Evolutionary conservation across 2,797 vertebrate genomes (phyloP).

Genomic region (Glossophaga mutica): DNA sequence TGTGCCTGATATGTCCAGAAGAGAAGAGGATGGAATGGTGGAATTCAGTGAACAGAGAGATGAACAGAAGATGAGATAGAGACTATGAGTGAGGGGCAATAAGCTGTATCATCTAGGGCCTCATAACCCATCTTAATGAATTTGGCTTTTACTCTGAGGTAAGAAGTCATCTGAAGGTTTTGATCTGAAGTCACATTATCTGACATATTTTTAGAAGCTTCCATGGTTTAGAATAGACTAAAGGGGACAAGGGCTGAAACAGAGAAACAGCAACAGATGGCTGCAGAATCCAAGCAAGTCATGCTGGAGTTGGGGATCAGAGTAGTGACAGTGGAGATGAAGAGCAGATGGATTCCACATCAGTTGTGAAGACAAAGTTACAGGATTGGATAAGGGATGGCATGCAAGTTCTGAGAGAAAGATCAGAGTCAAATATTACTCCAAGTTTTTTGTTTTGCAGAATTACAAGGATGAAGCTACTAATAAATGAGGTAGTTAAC

Average conservation of each 20-base stretch:
- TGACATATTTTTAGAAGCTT: neutral
- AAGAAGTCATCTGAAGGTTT: neutral
- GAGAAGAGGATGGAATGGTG: neutral
- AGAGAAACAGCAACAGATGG: neutral
- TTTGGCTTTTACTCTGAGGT: neutral
- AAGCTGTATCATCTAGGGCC: neutral
- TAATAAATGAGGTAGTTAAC: neutral
- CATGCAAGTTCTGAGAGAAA: neutral
- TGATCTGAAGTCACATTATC: neutral
- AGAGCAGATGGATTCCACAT: neutral
- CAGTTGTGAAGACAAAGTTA: neutral
- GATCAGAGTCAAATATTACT: neutral
- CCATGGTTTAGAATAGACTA: neutral
- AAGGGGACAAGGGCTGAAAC: neutral
- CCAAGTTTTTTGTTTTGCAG: neutral
- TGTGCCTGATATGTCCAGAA: neutral
- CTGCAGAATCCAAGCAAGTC: neutral
- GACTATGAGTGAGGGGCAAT: fast-evolving
- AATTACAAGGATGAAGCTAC: neutral
- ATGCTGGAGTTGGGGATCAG: fast-evolving
- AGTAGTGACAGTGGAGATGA: neutral
- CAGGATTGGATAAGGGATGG: neutral
- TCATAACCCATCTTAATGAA: neutral
- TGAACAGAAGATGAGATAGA: neutral
- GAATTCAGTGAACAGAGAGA: neutral